phyloP scores from a whole-genome alignment of 2,797 vertebrate species.

The Premnoplex brunnescens region DNA sequence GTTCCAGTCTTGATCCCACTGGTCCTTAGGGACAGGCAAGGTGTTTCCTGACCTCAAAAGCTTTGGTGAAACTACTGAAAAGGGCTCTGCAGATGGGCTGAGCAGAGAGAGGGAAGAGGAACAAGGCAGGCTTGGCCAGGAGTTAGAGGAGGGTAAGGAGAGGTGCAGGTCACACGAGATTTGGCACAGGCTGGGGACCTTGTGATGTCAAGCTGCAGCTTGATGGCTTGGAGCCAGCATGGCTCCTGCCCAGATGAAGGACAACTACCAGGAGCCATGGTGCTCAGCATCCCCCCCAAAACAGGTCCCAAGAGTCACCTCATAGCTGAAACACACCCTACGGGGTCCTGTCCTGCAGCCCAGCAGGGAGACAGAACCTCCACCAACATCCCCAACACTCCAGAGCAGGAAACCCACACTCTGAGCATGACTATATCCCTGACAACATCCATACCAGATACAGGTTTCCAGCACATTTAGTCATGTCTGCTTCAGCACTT shows the following conservation, averaged over 20 bases:
- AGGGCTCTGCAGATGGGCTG: neutral
- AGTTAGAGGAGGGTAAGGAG: neutral
- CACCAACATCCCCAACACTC: neutral
- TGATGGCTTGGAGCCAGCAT: neutral
- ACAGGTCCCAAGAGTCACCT: neutral
- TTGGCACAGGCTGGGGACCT: neutral
- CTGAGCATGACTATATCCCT: neutral
- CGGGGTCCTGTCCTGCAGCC: neutral
- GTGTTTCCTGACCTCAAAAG: neutral
- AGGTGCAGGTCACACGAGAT: neutral
- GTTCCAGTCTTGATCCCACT: neutral
- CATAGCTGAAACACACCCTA: accelerated
- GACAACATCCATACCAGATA: neutral
- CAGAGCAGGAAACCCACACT: neutral
- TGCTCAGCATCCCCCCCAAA: neutral
- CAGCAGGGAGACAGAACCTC: neutral
- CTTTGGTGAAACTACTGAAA: neutral
- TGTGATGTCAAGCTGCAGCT: neutral
- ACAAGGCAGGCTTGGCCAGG: neutral
- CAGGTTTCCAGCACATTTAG: neutral
- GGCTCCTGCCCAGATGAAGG: neutral
- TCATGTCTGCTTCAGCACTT: accelerated
- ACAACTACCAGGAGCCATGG: neutral
- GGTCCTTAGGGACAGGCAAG: neutral
- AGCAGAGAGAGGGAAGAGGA: neutral